phyloP scores from a whole-genome alignment of 1,140 invertebrate genomes.

The Acromyrmex charruanus region DNA sequence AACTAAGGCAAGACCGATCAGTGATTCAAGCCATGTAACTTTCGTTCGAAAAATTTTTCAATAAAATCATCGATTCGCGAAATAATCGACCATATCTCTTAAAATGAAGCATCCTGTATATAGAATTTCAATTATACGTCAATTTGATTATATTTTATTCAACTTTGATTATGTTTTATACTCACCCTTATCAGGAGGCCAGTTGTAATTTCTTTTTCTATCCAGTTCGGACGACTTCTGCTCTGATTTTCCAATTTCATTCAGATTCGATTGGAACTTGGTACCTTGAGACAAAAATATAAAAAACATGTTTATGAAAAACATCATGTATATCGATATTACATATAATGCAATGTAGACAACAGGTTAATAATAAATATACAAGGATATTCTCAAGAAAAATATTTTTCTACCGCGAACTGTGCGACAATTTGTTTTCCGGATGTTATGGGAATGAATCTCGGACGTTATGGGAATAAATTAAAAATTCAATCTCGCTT shows the following conservation, averaged over 20 bases:
- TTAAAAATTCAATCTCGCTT: constrained; percentile 51
- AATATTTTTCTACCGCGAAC: not conserved
- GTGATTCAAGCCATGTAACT: no score
- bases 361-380: not conserved
- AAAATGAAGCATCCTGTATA: no score
- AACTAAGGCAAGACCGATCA: no score
- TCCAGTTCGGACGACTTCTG: constrained; percentile 87
- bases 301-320: constrained; percentile 15
- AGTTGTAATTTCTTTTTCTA: constrained; percentile 82
- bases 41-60: no score
- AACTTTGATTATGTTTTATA: not conserved
- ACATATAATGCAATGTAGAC: no score
- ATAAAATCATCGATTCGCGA: no score
- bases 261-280: constrained; percentile 90
- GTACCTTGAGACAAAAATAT: constrained; percentile 85
- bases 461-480: constrained; percentile 30
- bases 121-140: not conserved
- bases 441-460: constrained; percentile 37
- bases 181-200: constrained; percentile 81
- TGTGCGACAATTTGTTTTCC: constrained; percentile 16
- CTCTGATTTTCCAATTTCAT: constrained; percentile 91
- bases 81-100: no score
- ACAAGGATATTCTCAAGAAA: not conserved
- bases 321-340: not conserved
- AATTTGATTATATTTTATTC: not conserved